These are phyloP conservation scores for Volucella inflata DNA, from an alignment of 2,888 invertebrate genomes.

Conservation along the genomic window DNA sequence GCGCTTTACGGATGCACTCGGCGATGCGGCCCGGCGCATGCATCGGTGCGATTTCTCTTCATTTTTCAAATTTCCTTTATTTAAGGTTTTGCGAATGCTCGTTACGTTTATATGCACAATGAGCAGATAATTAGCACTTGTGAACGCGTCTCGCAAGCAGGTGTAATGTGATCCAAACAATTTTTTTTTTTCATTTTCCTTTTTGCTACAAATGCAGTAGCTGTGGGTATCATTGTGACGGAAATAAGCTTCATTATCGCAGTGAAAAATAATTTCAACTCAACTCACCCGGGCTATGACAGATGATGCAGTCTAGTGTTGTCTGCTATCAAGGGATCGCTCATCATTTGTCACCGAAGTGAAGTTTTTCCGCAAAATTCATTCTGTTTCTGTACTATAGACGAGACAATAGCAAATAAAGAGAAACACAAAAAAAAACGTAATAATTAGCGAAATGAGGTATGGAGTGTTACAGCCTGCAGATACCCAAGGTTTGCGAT, in stretches of 20 bases:
- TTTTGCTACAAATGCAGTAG: slow-evolving; percentile 59
- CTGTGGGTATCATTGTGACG: slow-evolving; percentile 62
- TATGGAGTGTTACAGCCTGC: slow-evolving; percentile 23
- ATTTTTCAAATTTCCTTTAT: slow-evolving; percentile 47
- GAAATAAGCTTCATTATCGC: slow-evolving; percentile 68
- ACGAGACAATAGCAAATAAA: neutral
- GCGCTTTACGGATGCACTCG: neutral
- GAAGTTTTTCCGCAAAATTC: slow-evolving; percentile 38
- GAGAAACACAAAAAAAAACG: slow-evolving; percentile 47
- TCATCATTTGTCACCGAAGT: slow-evolving; percentile 70
- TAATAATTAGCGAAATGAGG: slow-evolving; percentile 26
- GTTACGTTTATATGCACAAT: slow-evolving; percentile 70
- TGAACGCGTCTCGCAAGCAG: slow-evolving; percentile 48
- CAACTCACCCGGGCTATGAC: slow-evolving; percentile 38
- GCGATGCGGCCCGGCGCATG: too few relatives aligned
- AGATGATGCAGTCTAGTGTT: slow-evolving; percentile 46
- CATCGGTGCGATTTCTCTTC: slow-evolving; percentile 29
- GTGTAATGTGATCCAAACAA: slow-evolving; percentile 64
- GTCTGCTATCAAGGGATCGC: slow-evolving; percentile 65
- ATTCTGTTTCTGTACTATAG: neutral
- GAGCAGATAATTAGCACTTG: slow-evolving; percentile 71
- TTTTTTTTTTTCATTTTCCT: neutral
- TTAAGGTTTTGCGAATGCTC: slow-evolving; percentile 29
- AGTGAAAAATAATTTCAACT: slow-evolving; percentile 71
- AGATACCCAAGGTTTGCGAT: slow-evolving; percentile 12